Conservation (phyloP, 2,888 invertebrate genomes). For the Pheosia gnoma region DNA sequence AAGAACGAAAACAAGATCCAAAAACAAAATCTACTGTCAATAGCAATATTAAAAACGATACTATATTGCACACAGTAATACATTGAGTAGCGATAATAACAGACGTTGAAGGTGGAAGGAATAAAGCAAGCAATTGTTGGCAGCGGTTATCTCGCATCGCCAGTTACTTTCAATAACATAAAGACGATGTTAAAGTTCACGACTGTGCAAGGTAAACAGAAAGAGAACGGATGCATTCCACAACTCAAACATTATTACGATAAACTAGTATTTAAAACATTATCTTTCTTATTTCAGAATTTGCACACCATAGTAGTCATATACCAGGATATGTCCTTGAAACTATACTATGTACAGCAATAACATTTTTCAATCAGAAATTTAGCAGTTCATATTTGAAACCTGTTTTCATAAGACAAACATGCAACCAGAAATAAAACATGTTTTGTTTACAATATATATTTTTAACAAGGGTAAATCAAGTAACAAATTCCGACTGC, state of each 20-base stretch:
- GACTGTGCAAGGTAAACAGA: constrained; percentile 4
- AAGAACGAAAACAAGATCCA: not conserved
- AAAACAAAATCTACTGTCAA: not conserved
- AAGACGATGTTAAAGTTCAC: constrained; percentile 5
- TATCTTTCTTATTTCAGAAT: too few relatives aligned
- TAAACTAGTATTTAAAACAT: too few relatives aligned
- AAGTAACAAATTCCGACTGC: too few relatives aligned
- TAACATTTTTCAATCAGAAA: too few relatives aligned
- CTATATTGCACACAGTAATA: not conserved
- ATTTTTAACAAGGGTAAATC: too few relatives aligned
- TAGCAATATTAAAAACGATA: not conserved
- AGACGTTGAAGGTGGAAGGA: not conserved
- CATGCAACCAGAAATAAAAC: too few relatives aligned
- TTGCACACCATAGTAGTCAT: not conserved
- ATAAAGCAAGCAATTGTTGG: not conserved
- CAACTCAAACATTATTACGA: not conserved
- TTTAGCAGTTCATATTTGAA: too few relatives aligned
- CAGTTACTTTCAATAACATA: not conserved
- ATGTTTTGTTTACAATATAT: too few relatives aligned
- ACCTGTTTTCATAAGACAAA: too few relatives aligned
- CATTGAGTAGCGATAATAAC: not conserved
- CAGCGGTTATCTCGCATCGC: not conserved
- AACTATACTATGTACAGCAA: too few relatives aligned
- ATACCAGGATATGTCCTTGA: too few relatives aligned
- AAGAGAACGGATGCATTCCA: constrained; percentile 5